Base-by-base conservation (phyloP, 2,888 invertebrate species). In the Caenorhabditis macrosperma region DNA sequence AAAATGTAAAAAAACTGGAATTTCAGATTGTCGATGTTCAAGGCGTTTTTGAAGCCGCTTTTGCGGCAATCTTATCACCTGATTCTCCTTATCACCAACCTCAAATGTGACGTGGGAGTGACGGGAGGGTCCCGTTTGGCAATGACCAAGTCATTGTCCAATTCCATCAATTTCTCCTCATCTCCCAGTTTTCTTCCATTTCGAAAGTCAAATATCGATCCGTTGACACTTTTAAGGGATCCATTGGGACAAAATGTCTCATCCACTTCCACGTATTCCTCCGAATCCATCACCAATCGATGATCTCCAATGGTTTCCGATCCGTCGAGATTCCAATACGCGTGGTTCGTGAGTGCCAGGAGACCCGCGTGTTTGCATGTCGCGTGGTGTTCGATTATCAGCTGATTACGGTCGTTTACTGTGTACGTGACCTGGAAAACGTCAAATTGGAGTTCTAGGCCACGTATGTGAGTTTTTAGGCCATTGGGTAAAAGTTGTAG, bases 271-370 rank as follows among this genome's bases (percentile, higher is more conserved):
- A 85, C 79, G 44, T 76, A 83, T 28, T 67, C 63, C 3, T 61
- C 59, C 0, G 86, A 78, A 28, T 63, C 60, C 28, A 86, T 64
- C 20, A 77, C 64, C 12, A 86, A 44, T 30, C 26, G 50, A 48
- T 82, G 83, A 17, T 83, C 79, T 3, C 17, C 7, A 22, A 82
- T 61, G 17, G 63, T 55, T 9, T 81, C 82, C n/a, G 79, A 68
- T n/a, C 82, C 84, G 68, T 86, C 85, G 2, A 86, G 69, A 59
- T 84, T 85, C 84, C 84, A 86, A 60, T 85, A 86, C 17, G 86
- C 63, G 52, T 86, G 86, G 60, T 86, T 85, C 3, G 86, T 84
- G 12, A 86, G 55, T 0, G 76, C 78, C 6, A 86, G 57, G 9
- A 85, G 66, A 4, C 80, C 82, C 0, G 81, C 22, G 9, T 46